Percentiles rank a stretch among this genome's conserved stretches.
Evolutionary conservation across 1,140 invertebrate species (phyloP).

Genomic region (Sitobion miscanthi): DNA sequence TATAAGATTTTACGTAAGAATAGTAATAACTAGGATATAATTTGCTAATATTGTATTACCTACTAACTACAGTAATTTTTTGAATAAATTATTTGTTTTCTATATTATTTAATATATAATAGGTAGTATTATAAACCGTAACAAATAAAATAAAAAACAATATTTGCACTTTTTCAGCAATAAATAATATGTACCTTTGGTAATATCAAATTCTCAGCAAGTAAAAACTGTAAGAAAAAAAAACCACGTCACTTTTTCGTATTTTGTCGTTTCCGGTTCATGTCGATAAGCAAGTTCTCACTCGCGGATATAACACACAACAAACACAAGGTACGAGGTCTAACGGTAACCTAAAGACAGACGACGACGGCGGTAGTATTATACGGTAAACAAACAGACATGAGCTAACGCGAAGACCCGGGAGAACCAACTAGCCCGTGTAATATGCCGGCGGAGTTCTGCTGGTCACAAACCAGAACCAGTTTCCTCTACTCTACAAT

Average conservation of each 20-base stretch:
- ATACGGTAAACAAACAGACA: neutral
- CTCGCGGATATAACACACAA: neutral
- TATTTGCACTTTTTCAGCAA: neutral
- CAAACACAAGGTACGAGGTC: neutral
- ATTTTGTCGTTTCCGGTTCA: conserved; percentile 26
- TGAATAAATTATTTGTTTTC: neutral
- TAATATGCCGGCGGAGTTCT: neutral
- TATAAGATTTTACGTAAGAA: no score
- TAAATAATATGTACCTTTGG: neutral
- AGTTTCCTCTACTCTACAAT: conserved; percentile 41
- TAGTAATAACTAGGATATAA: neutral
- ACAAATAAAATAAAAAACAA: neutral
- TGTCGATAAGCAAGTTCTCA: neutral
- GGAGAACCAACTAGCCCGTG: conserved; percentile 19
- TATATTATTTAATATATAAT: neutral
- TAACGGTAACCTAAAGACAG: conserved; percentile 29
- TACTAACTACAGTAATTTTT: neutral
- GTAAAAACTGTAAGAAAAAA: neutral
- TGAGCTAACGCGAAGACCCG: neutral
- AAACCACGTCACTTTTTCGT: neutral
- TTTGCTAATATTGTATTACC: neutral
- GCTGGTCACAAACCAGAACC: conserved; percentile 44
- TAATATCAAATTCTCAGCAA: neutral
- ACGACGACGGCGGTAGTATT: no score
- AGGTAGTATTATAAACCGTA: neutral